Base-by-base conservation (phyloP, 64 coral and sea anemone species). In the Platygyra sinensis region DNA sequence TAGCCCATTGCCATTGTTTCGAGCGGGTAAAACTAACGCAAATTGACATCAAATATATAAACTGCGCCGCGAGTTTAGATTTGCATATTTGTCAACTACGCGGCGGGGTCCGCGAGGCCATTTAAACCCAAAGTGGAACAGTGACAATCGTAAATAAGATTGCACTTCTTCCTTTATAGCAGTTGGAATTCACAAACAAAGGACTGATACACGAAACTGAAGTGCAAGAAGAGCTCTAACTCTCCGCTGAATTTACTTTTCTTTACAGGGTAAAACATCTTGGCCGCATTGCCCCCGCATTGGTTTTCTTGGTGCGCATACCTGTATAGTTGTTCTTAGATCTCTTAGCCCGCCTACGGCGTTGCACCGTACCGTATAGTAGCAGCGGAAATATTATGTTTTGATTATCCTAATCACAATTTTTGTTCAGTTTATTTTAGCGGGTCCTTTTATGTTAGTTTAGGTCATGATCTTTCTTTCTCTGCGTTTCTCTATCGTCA, bases 11-110 rank as follows among this genome's bases (percentile, higher is more conserved):
- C n/a, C n/a, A n/a, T n/a, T n/a, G n/a, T n/a, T 59, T 14, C 78
- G 27, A 12, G 55, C 57, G 59, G 55, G 54, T 60, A 63, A 33
- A 63, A n/a, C 79, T 27, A 83, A 46, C 61, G 62, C 76, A 42
- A 83, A 77, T 51, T 42, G 36, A 77, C 71, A 73, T 73, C 11
- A 73, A 80, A 61, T 60, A 80, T 65, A 83, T 38, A 67, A 83
- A 32, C 12, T 10, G 60, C 63, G 24, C 30, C 27, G 61, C 10
- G 60, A n/a, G n/a, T n/a, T n/a, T n/a, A n/a, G n/a, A 83, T 83
- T 67, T 64, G 61, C 80, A 83, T 67, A 65, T 67, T 67, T 62
- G 62, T 42, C 60, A n/a, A 67, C 80, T 8, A 67, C 18, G 30
- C 59, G n/a, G n/a, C n/a, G 80, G 32, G n/a, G n/a, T n/a, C 69